A percentile compares a stretch with the other conserved stretches of the same genome.
Evolutionary conservation across 2,113 vertebrate species (phyloP).

Genomic region (Menura novaehollandiae): DNA sequence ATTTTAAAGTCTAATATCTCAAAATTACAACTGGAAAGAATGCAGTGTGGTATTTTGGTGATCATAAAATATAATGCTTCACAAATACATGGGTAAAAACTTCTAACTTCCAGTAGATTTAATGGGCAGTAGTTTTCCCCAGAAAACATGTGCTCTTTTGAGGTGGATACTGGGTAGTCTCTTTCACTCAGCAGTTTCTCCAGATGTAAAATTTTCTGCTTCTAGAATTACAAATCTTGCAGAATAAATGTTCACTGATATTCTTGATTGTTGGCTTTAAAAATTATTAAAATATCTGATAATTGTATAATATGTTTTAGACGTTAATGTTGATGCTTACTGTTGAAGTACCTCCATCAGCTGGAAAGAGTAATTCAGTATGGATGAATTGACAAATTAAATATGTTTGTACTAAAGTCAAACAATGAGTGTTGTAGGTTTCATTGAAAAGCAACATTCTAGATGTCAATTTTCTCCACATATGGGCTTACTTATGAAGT

Average conservation of each 20-base stretch:
- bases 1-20: background rate
- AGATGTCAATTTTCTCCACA: background rate
- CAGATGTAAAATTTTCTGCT: background rate
- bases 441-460: background rate
- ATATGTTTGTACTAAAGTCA: background rate
- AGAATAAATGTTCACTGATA: background rate
- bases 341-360: background rate
- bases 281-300: background rate
- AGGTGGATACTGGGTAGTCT: background rate
- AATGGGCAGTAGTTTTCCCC: background rate
- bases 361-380: background rate
- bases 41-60: background rate
- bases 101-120: background rate
- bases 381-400: conserved; percentile 15
- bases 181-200: background rate
- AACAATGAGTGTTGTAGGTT: background rate
- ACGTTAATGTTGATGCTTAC: background rate
- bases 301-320: background rate
- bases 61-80: background rate
- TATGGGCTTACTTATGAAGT: background rate
- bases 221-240: background rate
- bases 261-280: conserved; percentile 5
- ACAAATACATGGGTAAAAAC: background rate
- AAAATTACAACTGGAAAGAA: background rate
- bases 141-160: background rate